Evolutionary conservation across 2,888 invertebrate genomes (phyloP), one percentile per base, ranked within the genome.

Genomic region (Oxystoma pomonae): DNA sequence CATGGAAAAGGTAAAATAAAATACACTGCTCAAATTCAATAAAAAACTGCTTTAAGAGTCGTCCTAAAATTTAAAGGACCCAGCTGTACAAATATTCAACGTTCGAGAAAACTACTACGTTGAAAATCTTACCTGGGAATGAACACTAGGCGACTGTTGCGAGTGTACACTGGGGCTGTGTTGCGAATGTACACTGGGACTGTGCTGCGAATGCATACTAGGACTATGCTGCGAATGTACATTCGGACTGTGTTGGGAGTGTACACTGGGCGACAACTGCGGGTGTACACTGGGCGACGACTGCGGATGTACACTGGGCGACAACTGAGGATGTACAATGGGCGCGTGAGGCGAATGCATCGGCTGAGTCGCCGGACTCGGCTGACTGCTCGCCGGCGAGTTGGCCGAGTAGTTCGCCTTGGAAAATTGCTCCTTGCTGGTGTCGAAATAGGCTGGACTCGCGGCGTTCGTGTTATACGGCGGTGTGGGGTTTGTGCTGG

Each of bases 381-480:
- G 68, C 52, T 73, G 72, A 57, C 71, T 74, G 56, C 73, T 75
- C 17, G 78, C 76, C 0, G 80, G 78, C 17, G 79, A 79, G 64
- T 72, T 75, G 16, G 75, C 72, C 16, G 76, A 74, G 63, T 81
- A 81, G 67, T 79, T 78, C 49, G 77, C 77, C 57, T 80, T 78
- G 17, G 82, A 67, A 76, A 72, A 72, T 69, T 83, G 72, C 35
- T 81, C 78, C 75, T 85, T 86, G 56, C 81, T 80, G 18, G 86
- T 84, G 68, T 90, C 90, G 69, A 88, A 88, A 72, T 83, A 86
- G 0, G 76, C 69, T 20, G 70, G 64, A 16, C 73, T 69, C 53
- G 71, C 71, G 12, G 67, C 72, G 57, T 77, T 78, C 20, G 72
- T 67, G 58, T 75, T 77, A 60, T 78, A 77, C 1, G 78, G 75